phyloP scores from a whole-genome alignment of 2,888 invertebrate genomes.

The Eupithecia insigniata region DNA sequence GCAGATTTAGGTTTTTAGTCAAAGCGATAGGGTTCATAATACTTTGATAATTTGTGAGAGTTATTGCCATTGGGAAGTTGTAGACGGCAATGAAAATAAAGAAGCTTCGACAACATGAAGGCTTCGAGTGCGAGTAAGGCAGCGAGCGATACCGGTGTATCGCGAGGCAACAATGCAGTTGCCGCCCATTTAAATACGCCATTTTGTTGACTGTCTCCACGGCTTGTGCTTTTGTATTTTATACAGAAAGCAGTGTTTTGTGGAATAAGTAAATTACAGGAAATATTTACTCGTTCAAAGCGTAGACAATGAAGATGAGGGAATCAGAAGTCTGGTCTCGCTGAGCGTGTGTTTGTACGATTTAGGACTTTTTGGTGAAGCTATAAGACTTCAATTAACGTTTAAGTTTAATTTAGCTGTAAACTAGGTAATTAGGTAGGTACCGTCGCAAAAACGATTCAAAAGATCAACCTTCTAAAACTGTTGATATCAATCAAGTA shows the following conservation, averaged over 20 bases:
- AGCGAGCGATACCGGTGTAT: slow-evolving; percentile 61
- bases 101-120: slow-evolving; percentile 41
- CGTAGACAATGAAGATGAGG: slow-evolving; percentile 56
- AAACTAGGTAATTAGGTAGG: neutral
- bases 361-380: slow-evolving; percentile 18
- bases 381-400: neutral
- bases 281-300: slow-evolving; percentile 76
- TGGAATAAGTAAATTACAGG: slow-evolving; percentile 78
- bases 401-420: neutral
- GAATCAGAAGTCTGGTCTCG: slow-evolving; percentile 36
- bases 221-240: slow-evolving; percentile 71
- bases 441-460: neutral
- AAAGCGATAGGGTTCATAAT: slow-evolving; percentile 46
- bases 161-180: slow-evolving; percentile 75
- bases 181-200: slow-evolving; percentile 85
- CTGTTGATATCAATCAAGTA: neutral
- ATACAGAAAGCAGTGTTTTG: slow-evolving; percentile 78
- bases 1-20: slow-evolving; percentile 46
- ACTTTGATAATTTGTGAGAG: slow-evolving; percentile 25
- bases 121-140: slow-evolving; percentile 66
- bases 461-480: neutral
- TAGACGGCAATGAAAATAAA: slow-evolving; percentile 71
- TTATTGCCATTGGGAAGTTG: slow-evolving; percentile 56
- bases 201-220: slow-evolving; percentile 82
- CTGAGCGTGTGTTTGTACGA: slow-evolving; percentile 37